Evolutionary conservation across 1,140 invertebrate genomes (phyloP).

Genomic region (Apolygus lucorum): DNA sequence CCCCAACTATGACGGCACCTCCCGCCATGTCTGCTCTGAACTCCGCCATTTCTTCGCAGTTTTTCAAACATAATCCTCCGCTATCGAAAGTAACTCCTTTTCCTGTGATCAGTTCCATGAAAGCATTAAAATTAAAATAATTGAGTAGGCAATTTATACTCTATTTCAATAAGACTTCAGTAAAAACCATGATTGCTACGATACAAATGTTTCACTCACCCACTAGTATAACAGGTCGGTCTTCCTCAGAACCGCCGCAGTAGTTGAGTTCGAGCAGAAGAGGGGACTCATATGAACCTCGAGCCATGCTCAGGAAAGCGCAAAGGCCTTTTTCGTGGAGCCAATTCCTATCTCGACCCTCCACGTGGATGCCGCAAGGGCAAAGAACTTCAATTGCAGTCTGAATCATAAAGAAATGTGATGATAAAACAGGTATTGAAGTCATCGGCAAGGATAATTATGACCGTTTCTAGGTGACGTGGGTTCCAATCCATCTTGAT

Average conservation of each 20-base stretch:
- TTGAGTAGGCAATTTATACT: no score
- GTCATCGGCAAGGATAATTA: conserved; percentile 33
- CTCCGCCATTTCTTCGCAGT: conserved; percentile 57
- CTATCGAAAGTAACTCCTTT: conserved; percentile 89
- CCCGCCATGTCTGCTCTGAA: conserved; percentile 88
- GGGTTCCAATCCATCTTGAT: conserved; percentile 75
- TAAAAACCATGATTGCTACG: neutral
- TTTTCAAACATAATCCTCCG: conserved; percentile 77
- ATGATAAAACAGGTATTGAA: no score
- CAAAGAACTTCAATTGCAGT: conserved; percentile 32
- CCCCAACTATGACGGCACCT: conserved; percentile 63
- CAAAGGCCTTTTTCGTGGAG: conserved; percentile 46
- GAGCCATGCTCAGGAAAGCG: conserved; percentile 46
- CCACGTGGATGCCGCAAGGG: conserved; percentile 35
- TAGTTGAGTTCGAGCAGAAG: conserved; percentile 45
- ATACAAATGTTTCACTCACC: conserved; percentile 34
- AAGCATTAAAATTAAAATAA: no score
- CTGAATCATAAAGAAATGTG: conserved; percentile 27
- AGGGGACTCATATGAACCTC: conserved; percentile 46
- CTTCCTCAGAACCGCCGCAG: conserved; percentile 32
- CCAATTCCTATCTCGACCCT: conserved; percentile 44
- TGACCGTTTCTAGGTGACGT: conserved; percentile 59
- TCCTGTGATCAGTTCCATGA: conserved; percentile 39
- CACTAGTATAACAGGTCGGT: conserved; percentile 38
- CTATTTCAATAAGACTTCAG: no score